Base-by-base conservation (phyloP, 2,113 vertebrate species). In the Sander lucioperca region DNA sequence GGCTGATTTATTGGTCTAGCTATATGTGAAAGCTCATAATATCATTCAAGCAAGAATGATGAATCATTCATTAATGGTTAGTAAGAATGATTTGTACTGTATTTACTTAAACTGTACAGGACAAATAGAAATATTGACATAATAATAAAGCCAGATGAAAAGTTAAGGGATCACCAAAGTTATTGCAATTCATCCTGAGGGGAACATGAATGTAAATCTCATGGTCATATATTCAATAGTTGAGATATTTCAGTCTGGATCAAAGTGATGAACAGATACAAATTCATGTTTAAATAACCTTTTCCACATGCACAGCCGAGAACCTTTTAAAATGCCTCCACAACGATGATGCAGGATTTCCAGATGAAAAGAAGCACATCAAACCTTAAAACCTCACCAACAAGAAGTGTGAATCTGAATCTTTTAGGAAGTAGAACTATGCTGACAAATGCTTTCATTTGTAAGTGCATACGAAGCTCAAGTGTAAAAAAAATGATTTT, bases 391-490 rank as follows among this genome's bases (percentile, higher is more conserved):
- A 48, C 25, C 39, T 53, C 51, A 51, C 58, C 0, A 27, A 50
- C 21, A n/a, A 68, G 54, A 74, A 53, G 53, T 36, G 27, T 47
- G 59, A 66, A 67, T 48, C 9, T 56, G 36, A 50, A 33, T 53
- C 14, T 45, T 80, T 75, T 51, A 48, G 43, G 25, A 70, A 51
- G 54, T 33, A 1, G 16, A 86, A 23, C 53, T 48, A n/a, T 70
- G 36, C 65, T 70, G 77, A 65, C 39, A 72, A 51, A 43, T 27
- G 48, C 27, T 77, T 67, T 25, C 2, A 74, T 56, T 56, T 74
- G 6, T 19, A 36, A 45, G 68, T 33, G 45, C 4, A 21, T 18
- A 25, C 27, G 33, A 79, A 68, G 56, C 27, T 51, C 4, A 14
- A 43, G 8, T 27, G 16, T 53, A 53, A 27, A 59, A 27, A 59